Percentiles rank a stretch among this genome's conserved stretches.
These are phyloP conservation scores for Hephaestus fuliginosus DNA, from an alignment of 2,797 vertebrate species.

Conservation along the genomic window DNA sequence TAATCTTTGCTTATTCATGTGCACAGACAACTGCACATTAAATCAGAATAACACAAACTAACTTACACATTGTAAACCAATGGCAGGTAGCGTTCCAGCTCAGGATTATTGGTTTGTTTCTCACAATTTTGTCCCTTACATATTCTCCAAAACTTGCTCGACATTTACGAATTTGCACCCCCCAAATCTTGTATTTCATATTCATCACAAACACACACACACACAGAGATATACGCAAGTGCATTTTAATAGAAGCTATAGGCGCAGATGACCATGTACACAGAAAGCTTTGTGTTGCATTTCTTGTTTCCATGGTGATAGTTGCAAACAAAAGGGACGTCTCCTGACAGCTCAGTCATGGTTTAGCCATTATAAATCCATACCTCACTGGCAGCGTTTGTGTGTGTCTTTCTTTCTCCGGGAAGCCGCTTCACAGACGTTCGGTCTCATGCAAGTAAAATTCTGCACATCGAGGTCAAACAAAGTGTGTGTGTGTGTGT, in stretches of 20 bases:
- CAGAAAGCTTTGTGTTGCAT: background rate
- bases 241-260: too few relatives aligned
- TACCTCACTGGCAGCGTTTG: background rate
- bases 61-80: background rate
- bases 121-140: background rate
- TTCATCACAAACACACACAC: too few relatives aligned
- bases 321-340: slow-evolving; percentile 19
- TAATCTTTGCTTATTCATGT: background rate
- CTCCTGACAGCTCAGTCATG: slow-evolving; percentile 16
- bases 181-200: too few relatives aligned
- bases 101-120: background rate
- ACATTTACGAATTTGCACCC: background rate
- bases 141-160: background rate
- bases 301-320: slow-evolving; percentile 18
- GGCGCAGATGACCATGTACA: background rate
- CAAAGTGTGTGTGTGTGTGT: slow-evolving; percentile 21
- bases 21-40: too few relatives aligned
- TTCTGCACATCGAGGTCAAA: slow-evolving; percentile 46
- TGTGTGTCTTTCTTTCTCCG: slow-evolving; percentile 6
- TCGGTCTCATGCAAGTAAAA: slow-evolving; percentile 21
- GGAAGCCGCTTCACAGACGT: slow-evolving; percentile 23
- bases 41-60: background rate
- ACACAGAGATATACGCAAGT: too few relatives aligned
- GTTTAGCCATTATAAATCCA: slow-evolving; percentile 13
- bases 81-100: background rate